Evolutionary conservation across 35 echinoderm and acorn worm genomes (phyloP).

Genomic region (Stichopus chloronotus): DNA sequence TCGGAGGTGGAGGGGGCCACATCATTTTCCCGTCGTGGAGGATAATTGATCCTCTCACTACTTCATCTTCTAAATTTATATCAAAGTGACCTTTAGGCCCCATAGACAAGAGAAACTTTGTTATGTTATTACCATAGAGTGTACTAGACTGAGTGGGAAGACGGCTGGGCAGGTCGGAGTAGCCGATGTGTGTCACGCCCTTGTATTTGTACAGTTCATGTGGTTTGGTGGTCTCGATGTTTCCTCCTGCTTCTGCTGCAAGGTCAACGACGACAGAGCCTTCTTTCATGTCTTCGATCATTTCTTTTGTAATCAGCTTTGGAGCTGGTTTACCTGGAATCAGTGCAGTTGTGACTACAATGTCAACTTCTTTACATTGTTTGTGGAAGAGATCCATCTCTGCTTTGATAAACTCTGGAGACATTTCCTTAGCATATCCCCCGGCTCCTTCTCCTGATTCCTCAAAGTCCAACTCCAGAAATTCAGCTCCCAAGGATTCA

Average conservation of each 20-base stretch:
- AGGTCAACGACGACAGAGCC: conserved; percentile 97
- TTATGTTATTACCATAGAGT: conserved; percentile 97
- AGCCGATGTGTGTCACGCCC: conserved; percentile 94
- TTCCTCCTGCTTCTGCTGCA: conserved; percentile 93
- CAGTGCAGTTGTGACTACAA: conserved; percentile 89
- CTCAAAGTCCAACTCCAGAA: conserved; percentile 86
- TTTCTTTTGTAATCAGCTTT: conserved; percentile 90
- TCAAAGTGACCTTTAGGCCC: conserved; percentile 90
- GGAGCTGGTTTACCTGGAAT: conserved; percentile 96
- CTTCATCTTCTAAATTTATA: conserved; percentile 96
- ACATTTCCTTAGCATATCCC: conserved; percentile 99
- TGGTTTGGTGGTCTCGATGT: conserved; percentile 97
- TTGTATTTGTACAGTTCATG: conserved; percentile 90
- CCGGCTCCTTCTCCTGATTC: conserved; percentile 94
- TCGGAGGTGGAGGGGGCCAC: conserved; percentile 97
- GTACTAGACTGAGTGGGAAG: conserved; percentile 97
- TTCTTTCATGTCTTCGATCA: conserved; percentile 98
- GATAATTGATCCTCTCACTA: conserved; percentile 90
- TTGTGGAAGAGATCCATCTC: conserved; percentile 96
- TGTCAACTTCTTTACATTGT: conserved; percentile 97
- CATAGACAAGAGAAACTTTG: conserved; percentile 92
- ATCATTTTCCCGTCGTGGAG: conserved; percentile 89
- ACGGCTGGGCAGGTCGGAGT: conserved; percentile 90
- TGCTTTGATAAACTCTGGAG: conserved; percentile 93
- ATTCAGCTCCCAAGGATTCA: conserved; percentile 96